Evolutionary conservation across 2,888 invertebrate species (phyloP), one percentile per base, ranked within the genome.

Genomic region (Epirrhoe alternata): DNA sequence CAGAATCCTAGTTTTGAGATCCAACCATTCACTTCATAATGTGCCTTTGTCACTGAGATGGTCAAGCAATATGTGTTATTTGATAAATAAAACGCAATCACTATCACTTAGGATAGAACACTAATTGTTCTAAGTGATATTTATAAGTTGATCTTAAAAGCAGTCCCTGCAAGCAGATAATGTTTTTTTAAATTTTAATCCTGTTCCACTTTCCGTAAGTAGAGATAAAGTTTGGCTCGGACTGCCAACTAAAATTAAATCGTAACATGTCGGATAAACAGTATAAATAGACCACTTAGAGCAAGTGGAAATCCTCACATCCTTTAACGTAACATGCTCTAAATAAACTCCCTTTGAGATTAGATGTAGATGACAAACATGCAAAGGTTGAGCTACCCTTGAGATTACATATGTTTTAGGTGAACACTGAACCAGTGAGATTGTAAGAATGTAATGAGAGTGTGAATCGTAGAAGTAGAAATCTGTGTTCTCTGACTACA

Each of bases 261-360:
- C 38, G 42, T 52, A 49, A 51, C 54, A 58, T 54, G 38, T 45
- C 38, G 47, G 53, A 56, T 53, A 66, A 42, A 53, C 47, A 57
- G 38, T 30, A 53, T 38, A 61, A 57, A 61, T 57, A 61, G 47
- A 49, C 47, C 52, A 60, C 52, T 50, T 62, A 42, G 33, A 8
- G 58, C 55, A 47, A 54, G 58, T 33, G 57, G 54, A 51, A 61
- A 61, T 38, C 50, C 58, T 57, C 35, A 52, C 54, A 51, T 56
- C 45, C 31, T 50, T 59, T 55, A 68, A 51, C 63, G 65, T 57
- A 66, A 38, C 64, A 47, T 68, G 58, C 68, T 71, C 70, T 77
- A 82, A 81, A 79, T 79, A 80, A 80, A 77, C 73, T 74, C 72
- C 63, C 78, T 84, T 84, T 82, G 82, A 82, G 78, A 81, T 77